phyloP scores from a whole-genome alignment of 2,113 vertebrate genomes.

The Neogale vison region DNA sequence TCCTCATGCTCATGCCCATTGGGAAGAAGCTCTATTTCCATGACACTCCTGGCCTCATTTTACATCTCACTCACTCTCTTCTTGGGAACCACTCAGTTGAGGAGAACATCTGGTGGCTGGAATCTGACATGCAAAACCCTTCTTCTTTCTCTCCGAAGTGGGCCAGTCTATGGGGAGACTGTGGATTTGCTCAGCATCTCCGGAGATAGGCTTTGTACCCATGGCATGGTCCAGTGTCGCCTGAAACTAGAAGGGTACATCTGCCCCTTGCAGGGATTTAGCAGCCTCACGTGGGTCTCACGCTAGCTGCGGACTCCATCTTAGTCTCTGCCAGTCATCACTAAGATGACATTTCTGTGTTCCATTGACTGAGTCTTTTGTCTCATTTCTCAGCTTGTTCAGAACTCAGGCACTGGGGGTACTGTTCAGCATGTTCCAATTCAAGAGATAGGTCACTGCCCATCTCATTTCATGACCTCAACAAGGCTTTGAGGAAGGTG shows the following conservation, averaged over 20 bases:
- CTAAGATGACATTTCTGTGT: neutral
- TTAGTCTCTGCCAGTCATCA: neutral
- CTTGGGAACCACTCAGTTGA: neutral
- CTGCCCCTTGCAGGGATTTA: neutral
- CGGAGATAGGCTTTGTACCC: neutral
- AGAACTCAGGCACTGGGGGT: neutral
- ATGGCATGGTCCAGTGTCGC: fast-evolving
- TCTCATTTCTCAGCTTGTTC: neutral
- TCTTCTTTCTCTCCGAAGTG: neutral
- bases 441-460: neutral
- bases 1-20: neutral
- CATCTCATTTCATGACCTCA: neutral
- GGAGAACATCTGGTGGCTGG: neutral
- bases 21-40: neutral
- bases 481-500: neutral
- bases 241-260: neutral
- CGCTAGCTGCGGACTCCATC: neutral
- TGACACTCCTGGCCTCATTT: neutral
- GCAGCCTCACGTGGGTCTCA: neutral
- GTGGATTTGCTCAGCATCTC: neutral
- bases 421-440: neutral
- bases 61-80: neutral
- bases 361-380: neutral
- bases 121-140: neutral
- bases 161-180: neutral